Evolutionary conservation across 2,888 invertebrate species (phyloP), one percentile per base, ranked within the genome.

Genomic region (Pocota personata): DNA sequence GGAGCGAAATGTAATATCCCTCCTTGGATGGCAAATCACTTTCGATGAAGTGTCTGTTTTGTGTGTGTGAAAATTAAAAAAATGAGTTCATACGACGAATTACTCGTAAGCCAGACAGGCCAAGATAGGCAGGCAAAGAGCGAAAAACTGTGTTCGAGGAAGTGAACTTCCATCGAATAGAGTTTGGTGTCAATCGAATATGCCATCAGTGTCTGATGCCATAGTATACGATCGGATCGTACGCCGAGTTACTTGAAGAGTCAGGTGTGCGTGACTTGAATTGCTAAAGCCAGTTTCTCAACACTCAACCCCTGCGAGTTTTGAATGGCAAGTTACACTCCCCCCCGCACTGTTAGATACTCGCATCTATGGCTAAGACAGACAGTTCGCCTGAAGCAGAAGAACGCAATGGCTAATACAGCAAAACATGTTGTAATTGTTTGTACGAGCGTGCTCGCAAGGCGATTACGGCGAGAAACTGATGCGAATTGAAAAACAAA

Each of bases 171-270:
- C 82, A 86, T 72, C 55, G 86, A 76, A 76, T 43, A 12, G 43
- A 80, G 66, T 80, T 86, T 14, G 72, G 71, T 86, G 86, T 86
- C 86, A 80, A 86, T 86, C 86, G 86, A 60, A 82, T 76, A 66
- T 80, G 84, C 80, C 79, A 84, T 64, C 52, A 60, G 67, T 83
- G 80, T 76, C 75, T 86, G 80, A 72, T 64, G 79, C 58, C 64
- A 43, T 62, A 35, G 46, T 58, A 72, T 72, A 64, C 58, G 21
- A 48, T 19, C n/a, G n/a, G n/a, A n/a, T n/a, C n/a, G n/a, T n/a
- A n/a, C n/a, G n/a, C n/a, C n/a, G n/a, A 14, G 21, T 21, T 24
- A 46, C 57, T 50, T 37, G 57, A 57, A 64, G 76, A 83, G 64
- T 75, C 75, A 71, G 76, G 66, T 82, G 67, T 77, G 76, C 86